A percentile compares a stretch with the other conserved stretches of the same genome.
These are phyloP conservation scores for Fratercula arctica DNA, from an alignment of 2,797 vertebrate genomes.

Conservation along the genomic window DNA sequence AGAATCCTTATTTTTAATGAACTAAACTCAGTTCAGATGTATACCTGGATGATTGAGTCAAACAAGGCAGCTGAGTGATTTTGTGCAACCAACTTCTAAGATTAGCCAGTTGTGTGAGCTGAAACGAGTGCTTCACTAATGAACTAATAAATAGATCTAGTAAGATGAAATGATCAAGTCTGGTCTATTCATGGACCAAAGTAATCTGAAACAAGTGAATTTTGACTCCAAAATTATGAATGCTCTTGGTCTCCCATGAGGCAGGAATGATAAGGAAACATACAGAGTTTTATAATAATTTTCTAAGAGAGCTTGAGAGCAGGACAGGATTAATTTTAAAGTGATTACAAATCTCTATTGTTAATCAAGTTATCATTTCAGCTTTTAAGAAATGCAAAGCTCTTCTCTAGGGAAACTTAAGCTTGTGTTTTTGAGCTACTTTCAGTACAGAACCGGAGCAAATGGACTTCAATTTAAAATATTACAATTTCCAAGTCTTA, in stretches of 20 bases:
- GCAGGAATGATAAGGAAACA: neutral
- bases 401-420: neutral
- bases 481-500: neutral
- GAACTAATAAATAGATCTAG: neutral
- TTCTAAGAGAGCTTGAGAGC: neutral
- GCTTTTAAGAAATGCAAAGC: neutral
- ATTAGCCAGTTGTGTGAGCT: neutral
- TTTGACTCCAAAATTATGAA: neutral
- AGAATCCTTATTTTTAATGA: neutral
- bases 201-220: neutral
- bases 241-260: neutral
- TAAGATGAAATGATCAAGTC: neutral
- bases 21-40: neutral
- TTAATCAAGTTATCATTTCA: neutral
- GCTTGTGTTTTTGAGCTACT: neutral
- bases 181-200: neutral
- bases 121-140: neutral
- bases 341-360: neutral
- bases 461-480: neutral
- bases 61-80: neutral
- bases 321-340: neutral
- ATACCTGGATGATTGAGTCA: neutral
- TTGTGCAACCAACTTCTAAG: neutral
- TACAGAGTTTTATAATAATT: neutral
- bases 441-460: neutral